Conservation (phyloP, 2,113 vertebrate genomes). For the Alligator sinensis region DNA sequence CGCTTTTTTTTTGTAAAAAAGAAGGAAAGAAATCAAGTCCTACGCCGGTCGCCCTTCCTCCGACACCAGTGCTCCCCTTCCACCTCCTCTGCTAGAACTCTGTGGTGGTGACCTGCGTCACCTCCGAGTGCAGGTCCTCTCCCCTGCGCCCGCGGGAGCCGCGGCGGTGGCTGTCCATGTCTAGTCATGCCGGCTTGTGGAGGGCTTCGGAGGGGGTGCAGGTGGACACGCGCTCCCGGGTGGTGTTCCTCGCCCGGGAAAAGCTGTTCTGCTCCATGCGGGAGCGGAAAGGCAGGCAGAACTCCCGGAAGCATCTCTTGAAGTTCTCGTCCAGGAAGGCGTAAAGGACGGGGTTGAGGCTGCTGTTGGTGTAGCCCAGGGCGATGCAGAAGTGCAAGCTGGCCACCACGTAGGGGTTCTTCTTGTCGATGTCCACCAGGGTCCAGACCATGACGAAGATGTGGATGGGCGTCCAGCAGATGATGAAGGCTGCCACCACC, state of each 20-base stretch:
- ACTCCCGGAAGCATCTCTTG: conserved; percentile 95
- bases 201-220: conserved; percentile 77
- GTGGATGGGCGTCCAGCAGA: conserved; percentile 99
- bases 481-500: conserved; percentile 94
- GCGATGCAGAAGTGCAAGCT: conserved; percentile 97
- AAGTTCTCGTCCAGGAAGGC: conserved; percentile 98
- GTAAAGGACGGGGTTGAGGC: conserved; percentile 95
- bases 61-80: background rate
- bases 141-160: conserved; percentile 61
- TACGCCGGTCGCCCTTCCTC: rapidly evolving
- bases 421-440: conserved; percentile 87
- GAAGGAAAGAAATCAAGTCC: rapidly evolving
- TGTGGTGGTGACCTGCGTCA: conserved; percentile 85
- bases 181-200: conserved; percentile 87
- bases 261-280: conserved; percentile 85
- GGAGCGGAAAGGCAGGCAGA: conserved; percentile 87
- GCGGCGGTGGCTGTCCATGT: conserved; percentile 56
- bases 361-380: conserved; percentile 97
- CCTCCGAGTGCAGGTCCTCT: conserved; percentile 81
- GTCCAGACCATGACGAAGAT: conserved; percentile 96
- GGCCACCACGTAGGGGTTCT: conserved; percentile 88
- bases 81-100: conserved; percentile 67
- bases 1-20: background rate
- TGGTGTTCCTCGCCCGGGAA: conserved; percentile 81
- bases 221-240: conserved; percentile 83